These are phyloP conservation scores for Tragelaphus scriptus DNA, from an alignment of 2,113 vertebrate genomes.

Conservation along the genomic window DNA sequence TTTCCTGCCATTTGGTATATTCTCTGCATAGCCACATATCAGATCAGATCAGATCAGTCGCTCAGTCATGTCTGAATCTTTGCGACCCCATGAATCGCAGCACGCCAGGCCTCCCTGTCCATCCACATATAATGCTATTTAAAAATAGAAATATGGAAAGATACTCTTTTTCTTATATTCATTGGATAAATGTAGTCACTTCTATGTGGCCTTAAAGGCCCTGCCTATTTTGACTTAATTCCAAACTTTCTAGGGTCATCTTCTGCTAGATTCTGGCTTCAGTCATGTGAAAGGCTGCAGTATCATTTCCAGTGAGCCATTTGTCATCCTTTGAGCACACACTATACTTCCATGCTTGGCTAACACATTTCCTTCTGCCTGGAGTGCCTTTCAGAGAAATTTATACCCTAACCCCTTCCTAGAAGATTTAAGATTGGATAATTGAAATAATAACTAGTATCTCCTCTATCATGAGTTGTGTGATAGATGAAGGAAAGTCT, in stretches of 20 bases:
- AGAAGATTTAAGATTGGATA: neutral
- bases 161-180: neutral
- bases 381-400: neutral
- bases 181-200: neutral
- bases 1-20: neutral
- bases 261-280: neutral
- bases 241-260: neutral
- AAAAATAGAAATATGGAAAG: neutral
- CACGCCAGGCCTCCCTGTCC: too few species aligned
- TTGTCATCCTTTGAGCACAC: neutral
- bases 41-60: too few species aligned
- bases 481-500: neutral
- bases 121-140: neutral
- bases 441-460: neutral
- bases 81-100: too few species aligned
- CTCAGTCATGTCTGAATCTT: too few species aligned
- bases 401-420: neutral
- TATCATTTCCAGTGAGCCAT: neutral
- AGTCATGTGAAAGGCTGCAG: neutral
- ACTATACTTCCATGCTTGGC: neutral
- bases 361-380: neutral
- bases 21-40: neutral
- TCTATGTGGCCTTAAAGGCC: neutral
- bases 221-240: neutral
- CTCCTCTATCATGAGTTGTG: neutral